Conservation (phyloP, 1,140 invertebrate species). For the Steinernema khuongi region DNA sequence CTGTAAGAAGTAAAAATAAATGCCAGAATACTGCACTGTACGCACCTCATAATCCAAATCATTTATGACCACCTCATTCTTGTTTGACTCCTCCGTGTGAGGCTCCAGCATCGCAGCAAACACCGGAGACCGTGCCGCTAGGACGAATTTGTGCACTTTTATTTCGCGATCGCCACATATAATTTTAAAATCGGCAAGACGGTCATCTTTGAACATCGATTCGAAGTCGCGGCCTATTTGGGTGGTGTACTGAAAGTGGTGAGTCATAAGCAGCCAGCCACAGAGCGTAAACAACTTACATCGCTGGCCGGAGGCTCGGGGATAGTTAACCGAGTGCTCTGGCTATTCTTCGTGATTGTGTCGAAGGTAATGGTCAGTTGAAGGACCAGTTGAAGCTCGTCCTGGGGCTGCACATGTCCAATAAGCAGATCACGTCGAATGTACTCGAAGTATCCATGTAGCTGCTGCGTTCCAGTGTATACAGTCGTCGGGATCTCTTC, state of each 20-base stretch:
- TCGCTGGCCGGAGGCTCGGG: background rate
- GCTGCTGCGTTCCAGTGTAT: slow-evolving; percentile 54
- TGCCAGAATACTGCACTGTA: background rate
- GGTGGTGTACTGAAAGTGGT: no score
- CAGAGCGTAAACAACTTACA: background rate
- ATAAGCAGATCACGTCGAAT: slow-evolving; percentile 53
- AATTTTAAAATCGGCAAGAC: slow-evolving; percentile 56
- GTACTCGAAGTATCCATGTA: slow-evolving; percentile 59
- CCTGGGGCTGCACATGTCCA: slow-evolving; percentile 38
- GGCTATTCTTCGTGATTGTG: slow-evolving; percentile 48
- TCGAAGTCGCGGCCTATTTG: slow-evolving; percentile 28
- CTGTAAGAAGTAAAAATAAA: slow-evolving; percentile 32
- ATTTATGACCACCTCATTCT: slow-evolving; percentile 39
- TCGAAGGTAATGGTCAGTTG: slow-evolving; percentile 51
- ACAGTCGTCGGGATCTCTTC: slow-evolving; percentile 57
- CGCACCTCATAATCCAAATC: slow-evolving; percentile 56
- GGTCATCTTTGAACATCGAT: slow-evolving; percentile 34
- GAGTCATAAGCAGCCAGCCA: no score
- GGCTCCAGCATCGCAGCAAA: slow-evolving; percentile 58
- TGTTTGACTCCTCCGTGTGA: slow-evolving; percentile 47
- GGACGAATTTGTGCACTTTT: slow-evolving; percentile 54
- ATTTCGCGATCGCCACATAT: slow-evolving; percentile 42
- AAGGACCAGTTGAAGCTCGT: slow-evolving; percentile 49
- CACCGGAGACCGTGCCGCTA: slow-evolving; percentile 58
- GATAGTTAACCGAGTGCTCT: slow-evolving; percentile 13